Evolutionary conservation across 2,888 invertebrate species (phyloP), one percentile per base, ranked within the genome.

Genomic region (Pecten maximus): DNA sequence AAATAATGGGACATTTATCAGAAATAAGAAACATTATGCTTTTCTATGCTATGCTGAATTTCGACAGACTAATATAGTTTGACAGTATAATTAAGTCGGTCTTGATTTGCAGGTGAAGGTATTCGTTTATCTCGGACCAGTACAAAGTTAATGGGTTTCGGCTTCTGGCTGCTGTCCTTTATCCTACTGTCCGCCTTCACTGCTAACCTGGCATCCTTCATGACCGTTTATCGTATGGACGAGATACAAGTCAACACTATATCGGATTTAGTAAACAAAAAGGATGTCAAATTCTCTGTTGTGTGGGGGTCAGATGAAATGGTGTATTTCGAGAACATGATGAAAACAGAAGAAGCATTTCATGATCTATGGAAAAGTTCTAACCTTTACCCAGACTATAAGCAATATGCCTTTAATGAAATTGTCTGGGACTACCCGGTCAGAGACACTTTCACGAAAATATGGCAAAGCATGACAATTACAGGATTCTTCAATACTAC

Each of bases 121-220:
- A 74, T 74, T 23, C 74, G 74, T 8, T 35, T 74, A 35, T 74
- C 74, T 10, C 74, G 74, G 12, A 74, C 74, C 28, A 74, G 74
- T 74, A 74, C 74, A 8, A 74, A 74, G 74, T 35, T 74, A 35
- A 74, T 74, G 74, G 74, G 74, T 35, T 74, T 74, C 15, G 90
- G 90, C 4, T 90, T 87, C 54, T 90, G 90, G 90, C 54, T 88
- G n/a, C 87, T 89, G 40, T 89, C 86, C 40, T 39, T 88, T 39
- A 28, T 90, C 28, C 74, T 90, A 6, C 87, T 90, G 87, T 88
- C 90, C 8, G 88, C 88, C 1, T 90, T 90, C 40, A 90, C 90
- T 16, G 90, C 90, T 10, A 90, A 90, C 54, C 54, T 90, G 90
- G 90, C 90, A 10, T 88, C 90, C 16, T 90, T 90, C 40, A 40